Conservation (phyloP, 1,140 invertebrate species). For the Calliphora vicina region DNA sequence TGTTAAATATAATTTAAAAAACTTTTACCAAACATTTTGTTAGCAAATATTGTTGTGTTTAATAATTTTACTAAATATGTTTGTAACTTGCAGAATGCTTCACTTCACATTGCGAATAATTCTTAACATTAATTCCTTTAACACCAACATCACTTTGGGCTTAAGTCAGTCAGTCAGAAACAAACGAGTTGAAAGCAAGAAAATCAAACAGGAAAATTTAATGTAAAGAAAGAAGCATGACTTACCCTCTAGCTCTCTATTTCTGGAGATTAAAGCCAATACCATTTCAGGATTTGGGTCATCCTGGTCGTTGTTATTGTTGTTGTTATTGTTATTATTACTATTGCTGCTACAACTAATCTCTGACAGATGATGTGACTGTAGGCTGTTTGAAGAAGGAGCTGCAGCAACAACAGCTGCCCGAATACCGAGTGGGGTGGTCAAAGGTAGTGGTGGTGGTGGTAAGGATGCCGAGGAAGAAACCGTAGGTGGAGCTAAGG, state of each 20-base stretch:
- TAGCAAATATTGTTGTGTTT: no score
- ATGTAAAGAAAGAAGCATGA: slow-evolving; percentile 11
- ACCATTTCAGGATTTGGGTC: slow-evolving; percentile 81
- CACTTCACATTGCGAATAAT: no score
- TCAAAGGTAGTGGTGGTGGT: background rate
- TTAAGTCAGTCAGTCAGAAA: no score
- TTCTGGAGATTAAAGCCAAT: slow-evolving; percentile 81
- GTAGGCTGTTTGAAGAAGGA: slow-evolving; percentile 30
- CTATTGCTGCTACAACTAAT: slow-evolving; percentile 42
- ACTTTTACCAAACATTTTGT: no score
- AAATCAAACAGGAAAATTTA: background rate
- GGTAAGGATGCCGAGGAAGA: background rate
- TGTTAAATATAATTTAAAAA: no score
- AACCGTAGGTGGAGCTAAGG: background rate
- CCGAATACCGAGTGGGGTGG: background rate
- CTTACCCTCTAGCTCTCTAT: slow-evolving; percentile 88
- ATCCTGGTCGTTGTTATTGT: slow-evolving; percentile 50
- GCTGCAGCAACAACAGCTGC: background rate
- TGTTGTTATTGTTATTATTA: slow-evolving; percentile 26
- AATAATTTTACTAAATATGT: no score
- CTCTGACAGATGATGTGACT: slow-evolving; percentile 51
- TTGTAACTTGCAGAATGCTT: background rate
- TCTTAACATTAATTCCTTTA: background rate
- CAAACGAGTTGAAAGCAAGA: no score
- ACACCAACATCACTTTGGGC: background rate